Conservation (phyloP, 2,888 invertebrate species). For the Altica lythri region DNA sequence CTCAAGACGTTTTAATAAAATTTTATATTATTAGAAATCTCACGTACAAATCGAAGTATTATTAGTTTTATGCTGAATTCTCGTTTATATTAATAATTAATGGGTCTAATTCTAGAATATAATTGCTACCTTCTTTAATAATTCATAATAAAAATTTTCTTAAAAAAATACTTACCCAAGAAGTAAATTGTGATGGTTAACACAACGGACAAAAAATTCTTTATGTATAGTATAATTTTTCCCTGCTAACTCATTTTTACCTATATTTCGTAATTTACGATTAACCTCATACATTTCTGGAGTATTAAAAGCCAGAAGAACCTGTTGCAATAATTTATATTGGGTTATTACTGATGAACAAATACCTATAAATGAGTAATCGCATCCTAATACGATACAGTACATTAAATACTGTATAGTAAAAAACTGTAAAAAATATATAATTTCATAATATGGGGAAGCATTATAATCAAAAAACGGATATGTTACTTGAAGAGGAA, state of each 20-base stretch:
- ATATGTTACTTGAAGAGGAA: not conserved
- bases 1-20: no score
- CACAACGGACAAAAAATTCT: not conserved
- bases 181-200: not conserved
- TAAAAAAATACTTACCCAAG: not conserved
- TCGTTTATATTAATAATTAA: no score
- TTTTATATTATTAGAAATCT: no score
- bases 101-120: no score
- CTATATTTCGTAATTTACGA: not conserved
- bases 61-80: no score
- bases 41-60: no score
- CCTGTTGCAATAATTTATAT: not conserved
- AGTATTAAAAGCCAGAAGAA: not conserved
- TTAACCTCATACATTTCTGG: not conserved
- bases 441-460: not conserved
- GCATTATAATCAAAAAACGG: not conserved
- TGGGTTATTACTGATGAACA: not conserved
- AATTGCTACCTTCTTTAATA: no score
- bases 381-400: not conserved
- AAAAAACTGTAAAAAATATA: not conserved
- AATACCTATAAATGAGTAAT: not conserved
- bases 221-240: not conserved
- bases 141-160: no score
- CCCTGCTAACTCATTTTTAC: not conserved
- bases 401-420: not conserved